These are phyloP conservation scores for Ctenochaetus hawaiiensis DNA, from an alignment of 2,797 vertebrate genomes.

Conservation along the genomic window DNA sequence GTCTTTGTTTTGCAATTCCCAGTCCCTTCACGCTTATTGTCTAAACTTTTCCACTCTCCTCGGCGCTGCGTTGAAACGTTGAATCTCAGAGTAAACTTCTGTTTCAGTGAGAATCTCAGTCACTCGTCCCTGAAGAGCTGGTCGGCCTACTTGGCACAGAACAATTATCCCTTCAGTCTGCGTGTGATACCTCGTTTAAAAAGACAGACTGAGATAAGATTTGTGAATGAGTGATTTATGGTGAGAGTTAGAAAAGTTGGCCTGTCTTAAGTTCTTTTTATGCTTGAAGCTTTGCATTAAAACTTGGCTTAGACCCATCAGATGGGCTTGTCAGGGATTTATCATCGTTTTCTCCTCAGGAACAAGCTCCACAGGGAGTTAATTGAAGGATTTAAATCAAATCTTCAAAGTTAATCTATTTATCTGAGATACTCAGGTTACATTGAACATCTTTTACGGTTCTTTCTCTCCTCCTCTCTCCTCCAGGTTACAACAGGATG, in stretches of 20 bases:
- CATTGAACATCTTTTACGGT: neutral
- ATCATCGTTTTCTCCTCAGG: neutral
- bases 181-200: constrained; percentile 26
- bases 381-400: neutral
- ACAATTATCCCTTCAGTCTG: constrained; percentile 29
- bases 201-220: constrained; percentile 23
- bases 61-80: neutral
- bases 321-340: neutral
- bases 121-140: constrained; percentile 12
- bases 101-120: constrained; percentile 38
- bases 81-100: constrained; percentile 36
- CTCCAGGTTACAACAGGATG: constrained; percentile 89
- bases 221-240: constrained; percentile 17
- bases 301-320: neutral
- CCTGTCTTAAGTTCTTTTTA: neutral
- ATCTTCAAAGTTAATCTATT: neutral
- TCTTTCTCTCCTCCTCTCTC: neutral
- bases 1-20: constrained; percentile 3
- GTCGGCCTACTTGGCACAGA: neutral
- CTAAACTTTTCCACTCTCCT: constrained; percentile 39
- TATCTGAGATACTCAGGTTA: neutral
- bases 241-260: neutral
- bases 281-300: constrained; percentile 9
- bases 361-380: neutral
- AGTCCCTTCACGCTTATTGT: constrained; percentile 27